phyloP scores from a whole-genome alignment of 2,113 vertebrate species.

The Scomber japonicus region DNA sequence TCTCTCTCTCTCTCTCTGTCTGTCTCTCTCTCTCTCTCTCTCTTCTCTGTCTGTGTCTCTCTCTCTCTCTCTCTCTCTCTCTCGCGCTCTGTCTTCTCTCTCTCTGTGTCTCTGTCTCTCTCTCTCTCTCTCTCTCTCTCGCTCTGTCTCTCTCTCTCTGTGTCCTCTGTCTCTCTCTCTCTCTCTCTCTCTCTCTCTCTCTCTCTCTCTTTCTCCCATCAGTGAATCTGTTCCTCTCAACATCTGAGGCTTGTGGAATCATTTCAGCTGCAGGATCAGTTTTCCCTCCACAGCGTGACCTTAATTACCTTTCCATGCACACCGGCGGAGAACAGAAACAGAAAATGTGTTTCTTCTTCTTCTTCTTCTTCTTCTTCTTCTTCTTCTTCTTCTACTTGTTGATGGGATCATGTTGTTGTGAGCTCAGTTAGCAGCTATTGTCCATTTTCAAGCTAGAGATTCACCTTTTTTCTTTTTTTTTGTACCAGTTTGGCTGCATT shows the following conservation, averaged over 20 bases:
- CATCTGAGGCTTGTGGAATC: conserved; percentile 37
- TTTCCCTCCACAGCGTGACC: conserved; percentile 22
- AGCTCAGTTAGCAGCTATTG: conserved; percentile 19
- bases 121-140: no score
- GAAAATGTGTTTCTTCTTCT: no score
- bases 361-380: background rate
- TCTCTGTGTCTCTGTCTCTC: no score
- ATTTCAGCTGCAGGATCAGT: conserved; percentile 16
- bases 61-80: no score
- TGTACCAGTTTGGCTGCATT: conserved; percentile 10
- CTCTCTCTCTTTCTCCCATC: background rate
- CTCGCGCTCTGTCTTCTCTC: no score
- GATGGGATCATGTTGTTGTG: background rate
- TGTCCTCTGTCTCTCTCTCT: no score
- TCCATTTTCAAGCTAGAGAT: background rate
- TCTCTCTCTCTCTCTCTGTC: no score
- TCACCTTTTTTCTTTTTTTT: background rate
- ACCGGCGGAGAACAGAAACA: background rate
- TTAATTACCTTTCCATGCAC: conserved; percentile 52
- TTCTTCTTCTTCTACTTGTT: background rate
- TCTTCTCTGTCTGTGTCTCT: no score
- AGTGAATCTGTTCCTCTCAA: background rate
- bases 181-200: no score
- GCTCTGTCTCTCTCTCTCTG: no score
- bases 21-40: no score